These are phyloP conservation scores for Aphelenchoides fujianensis DNA, from an alignment of 1,140 invertebrate genomes.

Conservation along the genomic window DNA sequence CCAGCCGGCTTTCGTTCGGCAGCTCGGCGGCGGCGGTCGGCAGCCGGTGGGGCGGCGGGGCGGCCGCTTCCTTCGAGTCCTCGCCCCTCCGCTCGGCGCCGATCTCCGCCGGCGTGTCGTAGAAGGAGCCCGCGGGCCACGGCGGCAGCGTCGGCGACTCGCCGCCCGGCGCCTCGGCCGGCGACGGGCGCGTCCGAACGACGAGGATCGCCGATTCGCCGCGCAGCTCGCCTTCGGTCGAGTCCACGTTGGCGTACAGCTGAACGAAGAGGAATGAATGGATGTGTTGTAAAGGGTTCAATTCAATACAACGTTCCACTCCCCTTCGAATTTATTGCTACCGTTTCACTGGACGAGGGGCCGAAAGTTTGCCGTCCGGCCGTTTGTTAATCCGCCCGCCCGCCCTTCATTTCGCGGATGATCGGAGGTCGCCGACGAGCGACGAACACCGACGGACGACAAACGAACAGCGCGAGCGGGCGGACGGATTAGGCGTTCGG, in stretches of 20 bases:
- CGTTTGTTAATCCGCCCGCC: neutral
- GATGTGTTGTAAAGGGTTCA: too few relatives aligned
- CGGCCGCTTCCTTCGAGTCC: neutral
- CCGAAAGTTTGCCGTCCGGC: too few relatives aligned
- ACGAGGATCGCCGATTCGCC: constrained; percentile 49
- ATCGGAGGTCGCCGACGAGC: too few relatives aligned
- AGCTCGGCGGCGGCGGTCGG: neutral
- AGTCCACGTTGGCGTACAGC: constrained; percentile 51
- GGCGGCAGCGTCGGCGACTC: constrained; percentile 12
- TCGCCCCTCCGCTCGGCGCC: neutral
- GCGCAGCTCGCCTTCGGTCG: constrained; percentile 51
- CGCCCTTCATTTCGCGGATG: neutral
- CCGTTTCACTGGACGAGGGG: neutral
- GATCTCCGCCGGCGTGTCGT: neutral
- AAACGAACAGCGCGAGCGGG: neutral
- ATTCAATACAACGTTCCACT: too few relatives aligned
- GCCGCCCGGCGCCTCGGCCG: neutral
- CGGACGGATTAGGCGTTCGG: neutral
- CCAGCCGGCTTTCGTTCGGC: neutral
- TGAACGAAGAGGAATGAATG: constrained; percentile 30
- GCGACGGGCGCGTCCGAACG: constrained; percentile 17
- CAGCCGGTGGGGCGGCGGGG: neutral
- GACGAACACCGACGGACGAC: too few relatives aligned
- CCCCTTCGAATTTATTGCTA: too few relatives aligned
- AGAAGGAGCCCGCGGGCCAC: neutral